These are phyloP conservation scores for Pomatostomus ruficeps DNA, from an alignment of 2,113 vertebrate genomes.

Conservation along the genomic window DNA sequence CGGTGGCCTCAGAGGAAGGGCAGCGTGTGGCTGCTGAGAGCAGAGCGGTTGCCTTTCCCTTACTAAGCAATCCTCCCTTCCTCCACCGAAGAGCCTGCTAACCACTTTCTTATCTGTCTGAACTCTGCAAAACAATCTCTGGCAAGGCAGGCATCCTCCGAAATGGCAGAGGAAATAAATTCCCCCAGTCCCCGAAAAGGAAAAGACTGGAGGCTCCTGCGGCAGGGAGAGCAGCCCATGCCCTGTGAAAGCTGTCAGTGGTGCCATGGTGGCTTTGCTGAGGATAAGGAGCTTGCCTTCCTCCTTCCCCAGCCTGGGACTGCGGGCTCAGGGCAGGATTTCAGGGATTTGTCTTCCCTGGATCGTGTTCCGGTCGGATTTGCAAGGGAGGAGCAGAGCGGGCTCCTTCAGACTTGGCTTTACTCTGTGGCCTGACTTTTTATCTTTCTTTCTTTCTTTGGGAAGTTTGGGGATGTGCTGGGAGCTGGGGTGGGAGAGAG, in stretches of 20 bases:
- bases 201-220: constrained; percentile 3
- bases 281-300: neutral
- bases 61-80: constrained; percentile 61
- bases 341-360: neutral
- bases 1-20: constrained; percentile 42
- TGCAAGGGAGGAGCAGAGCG: neutral
- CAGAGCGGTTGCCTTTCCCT: constrained; percentile 43
- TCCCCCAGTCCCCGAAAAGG: constrained; percentile 36
- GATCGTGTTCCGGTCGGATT: neutral
- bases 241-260: neutral
- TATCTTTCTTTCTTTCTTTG: neutral
- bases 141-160: constrained; percentile 47
- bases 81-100: constrained; percentile 48
- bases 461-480: neutral
- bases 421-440: neutral
- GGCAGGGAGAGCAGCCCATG: neutral
- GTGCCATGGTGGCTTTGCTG: neutral
- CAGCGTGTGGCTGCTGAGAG: neutral
- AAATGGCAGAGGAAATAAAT: constrained; percentile 58
- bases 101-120: constrained; percentile 58
- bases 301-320: neutral
- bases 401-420: neutral
- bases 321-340: neutral
- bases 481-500: neutral
- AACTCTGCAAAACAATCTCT: constrained; percentile 60